Conservation (phyloP, 2,113 vertebrate species). For the Scartelaos histophorus region DNA sequence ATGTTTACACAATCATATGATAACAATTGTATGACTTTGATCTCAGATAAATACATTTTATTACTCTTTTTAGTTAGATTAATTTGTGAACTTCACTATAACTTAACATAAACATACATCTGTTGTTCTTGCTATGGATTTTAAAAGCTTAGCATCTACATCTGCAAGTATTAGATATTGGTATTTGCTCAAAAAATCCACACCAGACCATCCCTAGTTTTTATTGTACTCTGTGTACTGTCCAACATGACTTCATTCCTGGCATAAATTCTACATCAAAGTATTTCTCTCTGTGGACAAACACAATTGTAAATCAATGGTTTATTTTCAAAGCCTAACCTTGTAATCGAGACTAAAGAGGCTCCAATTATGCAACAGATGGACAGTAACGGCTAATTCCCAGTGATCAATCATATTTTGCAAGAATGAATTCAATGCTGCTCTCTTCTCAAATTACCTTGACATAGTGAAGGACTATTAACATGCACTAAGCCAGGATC, state of each 20-base stretch:
- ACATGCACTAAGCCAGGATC: slow-evolving; percentile 12
- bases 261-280: slow-evolving; percentile 35
- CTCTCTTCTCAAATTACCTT: background rate
- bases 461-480: background rate
- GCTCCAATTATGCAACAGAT: background rate
- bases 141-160: no score
- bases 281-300: slow-evolving; percentile 25
- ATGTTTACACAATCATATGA: no score
- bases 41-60: no score
- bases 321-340: background rate
- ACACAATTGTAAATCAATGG: background rate
- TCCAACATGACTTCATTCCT: slow-evolving; percentile 21
- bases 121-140: no score
- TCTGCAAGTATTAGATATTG: no score
- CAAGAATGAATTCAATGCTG: background rate
- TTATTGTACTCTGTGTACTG: slow-evolving; percentile 47
- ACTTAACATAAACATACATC: no score
- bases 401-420: background rate
- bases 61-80: no score
- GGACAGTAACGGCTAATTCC: background rate
- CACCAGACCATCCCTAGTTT: slow-evolving; percentile 2
- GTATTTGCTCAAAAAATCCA: no score
- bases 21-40: no score
- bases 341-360: background rate
- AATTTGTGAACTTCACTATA: no score